Evolutionary conservation across 2,113 vertebrate species (phyloP), one percentile per base, ranked within the genome.

Genomic region (Petaurus breviceps): DNA sequence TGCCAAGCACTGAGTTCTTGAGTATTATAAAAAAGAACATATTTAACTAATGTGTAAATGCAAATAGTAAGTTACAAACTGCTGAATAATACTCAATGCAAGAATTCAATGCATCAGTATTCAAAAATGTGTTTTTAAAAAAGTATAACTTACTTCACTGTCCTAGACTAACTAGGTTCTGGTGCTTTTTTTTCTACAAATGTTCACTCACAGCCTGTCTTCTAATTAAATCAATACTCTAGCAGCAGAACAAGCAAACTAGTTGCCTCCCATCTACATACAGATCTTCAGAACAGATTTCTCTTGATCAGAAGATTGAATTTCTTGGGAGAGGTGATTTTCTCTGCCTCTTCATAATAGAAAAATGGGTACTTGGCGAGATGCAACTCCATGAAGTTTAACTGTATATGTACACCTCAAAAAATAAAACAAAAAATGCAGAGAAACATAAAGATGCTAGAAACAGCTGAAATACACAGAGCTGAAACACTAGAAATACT

Each of bases 391-490:
- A 97, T 95, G 95, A 98, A 98, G 97, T 98, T 97, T 98, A 98
- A 98, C 97, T 97, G 97, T 97, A 93, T 97, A 84, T 97, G 28
- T 97, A 98, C 96, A 97, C 97, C 97, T 98, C 97, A 98, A 98
- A 98, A 98, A 97, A 98, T 98, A 97, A 98, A 98, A 97, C 97
- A 98, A 98, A 98, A 98, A 97, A 97, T 97, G 96, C 95, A 97
- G 95, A 98, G 95, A 98, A 98, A 98, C 95, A 97, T 97, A 97
- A 97, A 96, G 97, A 96, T 95, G 97, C 96, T 95, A 97, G 94
- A 97, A 95, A 95, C 50, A 98, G 95, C 91, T 96, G 52, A 93
- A 94, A 97, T 89, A 96, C 95, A 97, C 92, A 98, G 94, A 97
- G 96, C 84, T 47, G 89, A 47, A 96, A 94, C 94, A 91, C 94